These are phyloP conservation scores for Gymnogyps californianus DNA, from an alignment of 2,113 vertebrate genomes.

Conservation along the genomic window DNA sequence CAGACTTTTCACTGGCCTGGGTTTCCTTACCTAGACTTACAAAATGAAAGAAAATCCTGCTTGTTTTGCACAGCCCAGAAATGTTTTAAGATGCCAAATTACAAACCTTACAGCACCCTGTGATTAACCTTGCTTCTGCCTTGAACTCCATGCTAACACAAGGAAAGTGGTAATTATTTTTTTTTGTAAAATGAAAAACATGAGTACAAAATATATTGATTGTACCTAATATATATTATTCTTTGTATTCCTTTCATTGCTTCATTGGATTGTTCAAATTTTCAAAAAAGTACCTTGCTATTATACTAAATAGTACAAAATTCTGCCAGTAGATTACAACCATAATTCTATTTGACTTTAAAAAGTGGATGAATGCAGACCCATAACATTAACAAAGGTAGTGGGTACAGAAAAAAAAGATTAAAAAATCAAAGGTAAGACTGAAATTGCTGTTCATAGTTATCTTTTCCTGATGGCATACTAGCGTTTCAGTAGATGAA, in stretches of 20 bases:
- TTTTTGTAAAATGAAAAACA: background rate
- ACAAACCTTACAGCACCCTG: background rate
- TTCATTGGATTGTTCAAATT: too few relatives aligned
- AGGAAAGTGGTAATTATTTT: background rate
- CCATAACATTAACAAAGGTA: background rate
- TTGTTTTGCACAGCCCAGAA: background rate
- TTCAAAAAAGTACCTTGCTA: too few relatives aligned
- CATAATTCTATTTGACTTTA: background rate
- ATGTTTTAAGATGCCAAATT: background rate
- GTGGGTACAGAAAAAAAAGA: background rate
- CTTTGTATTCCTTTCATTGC: too few relatives aligned
- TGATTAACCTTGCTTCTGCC: background rate
- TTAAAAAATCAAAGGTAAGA: background rate
- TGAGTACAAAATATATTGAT: background rate
- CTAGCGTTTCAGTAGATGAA: background rate
- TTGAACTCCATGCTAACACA: background rate
- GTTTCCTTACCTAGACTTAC: background rate
- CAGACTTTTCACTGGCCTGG: background rate
- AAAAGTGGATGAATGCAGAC: background rate
- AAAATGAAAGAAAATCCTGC: background rate
- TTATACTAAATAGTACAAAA: too few relatives aligned
- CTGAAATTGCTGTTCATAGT: background rate
- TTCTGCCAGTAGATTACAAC: background rate
- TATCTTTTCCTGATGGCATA: background rate
- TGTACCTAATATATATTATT: too few relatives aligned